Evolutionary conservation across 1,140 invertebrate genomes (phyloP).

Genomic region (Drosophila sp.): DNA sequence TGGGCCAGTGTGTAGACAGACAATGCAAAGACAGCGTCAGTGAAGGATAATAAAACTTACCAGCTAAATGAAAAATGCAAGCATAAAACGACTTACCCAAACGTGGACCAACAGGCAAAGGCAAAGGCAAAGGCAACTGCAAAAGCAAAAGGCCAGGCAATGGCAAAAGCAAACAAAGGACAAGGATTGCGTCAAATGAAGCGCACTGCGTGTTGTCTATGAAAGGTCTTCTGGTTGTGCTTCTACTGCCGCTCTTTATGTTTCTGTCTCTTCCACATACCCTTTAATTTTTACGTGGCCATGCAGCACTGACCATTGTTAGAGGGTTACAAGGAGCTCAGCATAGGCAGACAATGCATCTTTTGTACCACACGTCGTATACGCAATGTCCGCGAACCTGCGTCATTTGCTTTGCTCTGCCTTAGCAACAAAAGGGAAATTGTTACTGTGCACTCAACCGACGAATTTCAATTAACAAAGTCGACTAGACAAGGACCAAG

Average conservation of each 20-base stretch:
- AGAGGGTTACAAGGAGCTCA: slow-evolving; percentile 7
- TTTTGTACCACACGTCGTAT: slow-evolving; percentile 44
- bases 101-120: slow-evolving; percentile 36
- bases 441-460: slow-evolving; percentile 47
- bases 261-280: background rate
- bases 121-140: background rate
- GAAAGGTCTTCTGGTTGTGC: slow-evolving; percentile 44
- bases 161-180: slow-evolving; percentile 60
- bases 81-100: slow-evolving; percentile 43
- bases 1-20: slow-evolving; percentile 23
- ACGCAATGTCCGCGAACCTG: slow-evolving; percentile 50
- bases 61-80: slow-evolving; percentile 64
- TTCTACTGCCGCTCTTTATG: slow-evolving; percentile 16
- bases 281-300: slow-evolving; percentile 21
- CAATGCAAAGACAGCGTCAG: slow-evolving; percentile 25
- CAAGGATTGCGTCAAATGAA: slow-evolving; percentile 72
- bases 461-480: slow-evolving; percentile 72
- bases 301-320: slow-evolving; percentile 37
- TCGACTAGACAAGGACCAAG: slow-evolving; percentile 15
- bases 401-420: background rate
- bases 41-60: slow-evolving; percentile 61
- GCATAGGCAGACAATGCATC: slow-evolving; percentile 37
- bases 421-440: slow-evolving; percentile 51
- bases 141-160: slow-evolving; percentile 9
- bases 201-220: slow-evolving; percentile 48